These are phyloP conservation scores for Gastrophryne carolinensis DNA, from an alignment of 2,797 vertebrate species.

Conservation along the genomic window DNA sequence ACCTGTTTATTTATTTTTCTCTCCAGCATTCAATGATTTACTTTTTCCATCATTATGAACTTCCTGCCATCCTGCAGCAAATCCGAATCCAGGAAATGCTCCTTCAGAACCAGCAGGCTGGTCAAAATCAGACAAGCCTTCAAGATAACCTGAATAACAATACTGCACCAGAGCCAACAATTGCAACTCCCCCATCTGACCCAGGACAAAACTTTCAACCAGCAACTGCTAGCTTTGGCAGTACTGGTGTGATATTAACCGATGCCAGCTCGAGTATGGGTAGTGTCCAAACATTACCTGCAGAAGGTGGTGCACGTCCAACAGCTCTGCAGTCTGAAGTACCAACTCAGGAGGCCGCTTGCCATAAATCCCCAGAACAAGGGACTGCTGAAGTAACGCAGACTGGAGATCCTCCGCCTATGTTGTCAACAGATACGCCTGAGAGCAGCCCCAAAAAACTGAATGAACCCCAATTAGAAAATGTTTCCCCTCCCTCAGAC, in stretches of 20 bases:
- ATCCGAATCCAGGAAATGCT: conserved; percentile 96
- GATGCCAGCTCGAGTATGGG: neutral
- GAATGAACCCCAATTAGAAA: conserved; percentile 14
- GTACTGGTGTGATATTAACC: fast-evolving
- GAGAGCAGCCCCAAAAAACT: neutral
- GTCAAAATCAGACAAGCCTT: conserved; percentile 83
- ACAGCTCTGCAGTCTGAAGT: neutral
- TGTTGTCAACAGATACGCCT: neutral
- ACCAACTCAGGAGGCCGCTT: fast-evolving
- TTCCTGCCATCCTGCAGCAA: conserved; percentile 95
- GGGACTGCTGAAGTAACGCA: conserved; percentile 28
- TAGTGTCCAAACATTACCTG: neutral
- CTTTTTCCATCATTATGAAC: conserved; percentile 97
- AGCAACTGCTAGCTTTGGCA: neutral
- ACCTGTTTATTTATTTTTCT: neutral
- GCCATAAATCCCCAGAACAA: neutral
- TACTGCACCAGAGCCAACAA: conserved; percentile 46
- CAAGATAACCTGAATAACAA: conserved; percentile 96
- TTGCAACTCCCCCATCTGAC: conserved; percentile 25
- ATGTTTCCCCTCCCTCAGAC: conserved; percentile 3
- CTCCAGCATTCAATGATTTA: conserved; percentile 96
- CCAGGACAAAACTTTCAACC: neutral
- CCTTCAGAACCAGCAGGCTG: conserved; percentile 88
- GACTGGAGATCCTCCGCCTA: conserved; percentile 42
- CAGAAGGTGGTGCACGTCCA: neutral